A percentile compares a stretch with the other conserved stretches of the same genome.
phyloP scores from a whole-genome alignment of 2,797 vertebrate genomes.

The Kryptolebias ocellatus region DNA sequence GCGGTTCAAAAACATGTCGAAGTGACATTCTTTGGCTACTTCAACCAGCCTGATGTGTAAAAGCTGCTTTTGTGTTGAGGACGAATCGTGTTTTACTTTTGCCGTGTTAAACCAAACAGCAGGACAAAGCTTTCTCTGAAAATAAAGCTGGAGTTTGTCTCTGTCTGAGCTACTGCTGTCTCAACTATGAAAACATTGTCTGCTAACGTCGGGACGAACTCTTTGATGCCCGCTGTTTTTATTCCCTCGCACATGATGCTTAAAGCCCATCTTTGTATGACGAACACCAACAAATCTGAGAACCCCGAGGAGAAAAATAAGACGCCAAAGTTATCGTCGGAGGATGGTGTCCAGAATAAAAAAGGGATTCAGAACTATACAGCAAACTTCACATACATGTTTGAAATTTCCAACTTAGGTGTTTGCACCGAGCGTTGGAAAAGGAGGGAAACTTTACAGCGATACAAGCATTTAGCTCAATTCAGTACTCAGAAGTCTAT shows the following conservation, averaged over 20 bases:
- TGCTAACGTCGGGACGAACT: neutral
- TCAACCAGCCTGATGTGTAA: neutral
- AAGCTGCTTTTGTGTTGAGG: neutral
- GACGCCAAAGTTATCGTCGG: neutral
- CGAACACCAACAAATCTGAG: neutral
- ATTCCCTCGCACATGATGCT: constrained; percentile 10
- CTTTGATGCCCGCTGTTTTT: constrained; percentile 20
- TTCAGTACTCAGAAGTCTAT: neutral
- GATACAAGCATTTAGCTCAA: too few relatives aligned
- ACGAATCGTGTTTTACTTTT: neutral
- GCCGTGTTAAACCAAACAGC: neutral
- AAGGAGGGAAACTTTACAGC: too few relatives aligned
- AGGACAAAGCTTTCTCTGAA: constrained; percentile 2
- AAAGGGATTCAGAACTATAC: neutral
- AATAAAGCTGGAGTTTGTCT: constrained; percentile 3
- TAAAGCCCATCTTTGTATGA: neutral
- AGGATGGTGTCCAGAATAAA: neutral
- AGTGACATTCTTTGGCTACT: neutral
- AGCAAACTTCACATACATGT: constrained; percentile 38
- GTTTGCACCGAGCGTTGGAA: constrained; percentile 20
- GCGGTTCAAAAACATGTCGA: neutral
- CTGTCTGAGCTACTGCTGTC: neutral
- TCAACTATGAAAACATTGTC: constrained; percentile 9
- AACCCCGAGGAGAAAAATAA: neutral
- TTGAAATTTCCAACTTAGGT: constrained; percentile 56